These are phyloP conservation scores for Acinonyx jubatus DNA, from an alignment of 2,113 vertebrate species.

Conservation along the genomic window DNA sequence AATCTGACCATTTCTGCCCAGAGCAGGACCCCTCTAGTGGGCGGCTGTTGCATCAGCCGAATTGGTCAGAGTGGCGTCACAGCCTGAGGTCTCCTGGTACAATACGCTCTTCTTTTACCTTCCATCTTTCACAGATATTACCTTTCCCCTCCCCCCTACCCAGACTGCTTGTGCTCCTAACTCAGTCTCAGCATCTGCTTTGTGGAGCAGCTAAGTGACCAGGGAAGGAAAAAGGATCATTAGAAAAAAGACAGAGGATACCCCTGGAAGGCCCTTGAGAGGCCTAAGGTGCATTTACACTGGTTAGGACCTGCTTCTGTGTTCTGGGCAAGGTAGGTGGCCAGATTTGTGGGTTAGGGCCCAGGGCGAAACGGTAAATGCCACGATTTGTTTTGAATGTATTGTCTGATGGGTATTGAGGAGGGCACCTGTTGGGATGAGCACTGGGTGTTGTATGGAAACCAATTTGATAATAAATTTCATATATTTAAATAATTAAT, in stretches of 20 bases:
- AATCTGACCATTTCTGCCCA: not conserved
- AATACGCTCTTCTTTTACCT: not conserved
- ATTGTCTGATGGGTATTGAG: not conserved
- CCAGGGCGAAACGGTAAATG: not conserved
- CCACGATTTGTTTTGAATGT: not conserved
- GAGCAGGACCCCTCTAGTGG: not conserved
- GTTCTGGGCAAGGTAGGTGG: not conserved
- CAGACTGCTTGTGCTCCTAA: not conserved
- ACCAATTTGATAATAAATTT: no score
- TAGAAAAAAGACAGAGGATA: not conserved
- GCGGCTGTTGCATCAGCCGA: not conserved
- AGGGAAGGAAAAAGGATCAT: not conserved
- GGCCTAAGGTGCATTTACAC: no score
- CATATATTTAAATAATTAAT: no score
- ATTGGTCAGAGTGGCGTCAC: not conserved
- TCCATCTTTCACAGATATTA: not conserved
- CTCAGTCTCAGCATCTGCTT: not conserved
- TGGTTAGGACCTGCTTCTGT: not conserved
- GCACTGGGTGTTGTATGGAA: no score
- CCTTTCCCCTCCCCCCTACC: accelerated
- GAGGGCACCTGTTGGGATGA: no score
- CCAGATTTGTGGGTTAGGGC: not conserved
- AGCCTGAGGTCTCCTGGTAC: not conserved
- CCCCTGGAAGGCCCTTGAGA: not conserved
- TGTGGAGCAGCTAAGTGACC: not conserved